These are phyloP conservation scores for Astyanax mexicanus DNA, from an alignment of 2,797 vertebrate species.

Conservation along the genomic window DNA sequence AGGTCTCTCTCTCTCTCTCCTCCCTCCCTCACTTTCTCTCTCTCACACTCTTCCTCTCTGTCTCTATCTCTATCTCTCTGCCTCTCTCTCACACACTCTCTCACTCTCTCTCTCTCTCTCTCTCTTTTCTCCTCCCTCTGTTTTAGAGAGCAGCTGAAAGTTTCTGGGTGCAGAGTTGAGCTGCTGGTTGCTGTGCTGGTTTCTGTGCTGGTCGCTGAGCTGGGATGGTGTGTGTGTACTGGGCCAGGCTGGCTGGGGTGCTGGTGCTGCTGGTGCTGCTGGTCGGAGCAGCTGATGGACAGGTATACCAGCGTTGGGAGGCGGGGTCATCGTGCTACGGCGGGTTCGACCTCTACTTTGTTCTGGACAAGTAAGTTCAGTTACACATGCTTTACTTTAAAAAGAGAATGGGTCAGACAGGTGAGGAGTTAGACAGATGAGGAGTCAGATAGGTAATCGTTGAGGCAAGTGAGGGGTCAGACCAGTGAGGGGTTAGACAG, in stretches of 20 bases:
- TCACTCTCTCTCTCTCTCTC: constrained; percentile 9
- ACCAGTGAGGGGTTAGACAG: too few species aligned
- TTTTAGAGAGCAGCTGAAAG: constrained; percentile 17
- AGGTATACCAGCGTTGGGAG: constrained; percentile 78
- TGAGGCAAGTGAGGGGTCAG: too few species aligned
- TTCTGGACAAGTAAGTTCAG: constrained; percentile 96
- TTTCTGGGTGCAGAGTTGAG: not conserved
- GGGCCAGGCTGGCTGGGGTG: constrained; percentile 69
- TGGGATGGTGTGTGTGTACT: constrained; percentile 68
- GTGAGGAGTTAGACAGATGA: too few species aligned
- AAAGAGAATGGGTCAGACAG: not conserved
- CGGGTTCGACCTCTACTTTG: constrained; percentile 98
- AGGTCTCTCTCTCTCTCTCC: not conserved
- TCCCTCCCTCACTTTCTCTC: too few species aligned
- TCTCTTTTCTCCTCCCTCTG: constrained; percentile 9
- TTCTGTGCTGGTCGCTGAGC: constrained; percentile 18
- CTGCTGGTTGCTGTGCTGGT: not conserved
- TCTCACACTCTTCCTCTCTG: too few species aligned
- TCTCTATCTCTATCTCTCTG: too few species aligned
- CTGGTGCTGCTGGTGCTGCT: constrained; percentile 77
- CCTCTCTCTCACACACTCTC: constrained; percentile 16
- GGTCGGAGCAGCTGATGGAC: constrained; percentile 74
- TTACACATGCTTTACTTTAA: not conserved
- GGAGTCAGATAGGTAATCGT: too few species aligned
- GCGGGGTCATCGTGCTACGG: constrained; percentile 94